Base-by-base conservation (phyloP, 2,797 vertebrate species). In the Carduelis carduelis region DNA sequence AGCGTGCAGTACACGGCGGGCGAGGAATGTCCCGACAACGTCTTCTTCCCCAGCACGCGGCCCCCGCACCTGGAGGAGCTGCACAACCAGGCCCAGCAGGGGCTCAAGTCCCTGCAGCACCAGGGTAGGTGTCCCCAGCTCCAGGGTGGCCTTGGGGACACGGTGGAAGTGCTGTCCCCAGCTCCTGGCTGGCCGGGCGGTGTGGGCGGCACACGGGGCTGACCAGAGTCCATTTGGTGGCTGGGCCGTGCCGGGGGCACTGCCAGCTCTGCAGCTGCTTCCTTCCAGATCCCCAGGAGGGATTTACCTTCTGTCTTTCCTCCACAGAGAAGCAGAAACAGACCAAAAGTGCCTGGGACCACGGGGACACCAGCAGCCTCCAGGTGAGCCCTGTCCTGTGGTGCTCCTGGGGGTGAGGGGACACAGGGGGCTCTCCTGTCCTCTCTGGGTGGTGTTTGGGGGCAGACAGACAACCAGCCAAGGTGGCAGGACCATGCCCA, bases 31-130 rank as follows among this genome's bases (percentile, higher is more conserved):
- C 98, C 98, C 90, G 99, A 99, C 97, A 99, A 99, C 24, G 98
- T 99, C 75, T 99, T 99, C 97, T 98, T 99, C 64, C 99, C 99
- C 96, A 96, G 92, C 27, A 97, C 97, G 30, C 98, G 98, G 84
- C 98, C 99, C 14, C 98, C 98, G 37, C 98, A 99, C 96, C 97
- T 99, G 88, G 98, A 99, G 93, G 99, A 99, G 95, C 98, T 99
- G 74, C 99, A 99, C 97, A 98, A 93, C 1, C 99, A 99, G 97
- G 99, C 99, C 22, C 98, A 98, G 97, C 98, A 99, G 81, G 99
- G 99, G 9, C 97, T 99, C 55, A 99, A 99, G 95, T 98, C 99
- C 93, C 98, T 98, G 70, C 99, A 99, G 97, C 98, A 99, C 92
- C 99, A 99, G 98, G 99, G 99, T 99, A 98, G 47, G 93, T 66